Conservation (phyloP, 2,113 vertebrate species). For the Amphilophus citrinellus region DNA sequence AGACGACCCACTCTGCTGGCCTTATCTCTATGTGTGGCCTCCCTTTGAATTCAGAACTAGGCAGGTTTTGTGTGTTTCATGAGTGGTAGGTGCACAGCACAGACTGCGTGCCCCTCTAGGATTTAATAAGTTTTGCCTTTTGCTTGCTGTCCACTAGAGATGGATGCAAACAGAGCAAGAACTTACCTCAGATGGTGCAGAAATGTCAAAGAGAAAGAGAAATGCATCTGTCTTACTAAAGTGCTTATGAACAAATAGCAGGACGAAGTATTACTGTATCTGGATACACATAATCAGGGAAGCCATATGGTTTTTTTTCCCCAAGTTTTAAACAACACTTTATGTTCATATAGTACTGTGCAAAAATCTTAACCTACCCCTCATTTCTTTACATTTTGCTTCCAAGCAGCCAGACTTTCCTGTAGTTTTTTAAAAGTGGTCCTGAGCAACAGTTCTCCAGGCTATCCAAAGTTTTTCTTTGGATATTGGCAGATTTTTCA, state of each 20-base stretch:
- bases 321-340: not conserved
- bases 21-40: slow-evolving; percentile 5
- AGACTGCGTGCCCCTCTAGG: slow-evolving; percentile 1
- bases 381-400: not conserved
- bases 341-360: not conserved
- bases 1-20: slow-evolving; percentile 19
- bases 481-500: not conserved
- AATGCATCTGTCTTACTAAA: not conserved
- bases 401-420: not conserved
- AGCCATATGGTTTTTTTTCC: too few species aligned
- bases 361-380: not conserved
- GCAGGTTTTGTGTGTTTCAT: not conserved
- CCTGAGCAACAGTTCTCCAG: not conserved
- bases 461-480: not conserved
- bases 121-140: slow-evolving; percentile 6
- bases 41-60: not conserved
- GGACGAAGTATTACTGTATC: too few species aligned
- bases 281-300: too few species aligned
- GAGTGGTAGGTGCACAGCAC: not conserved
- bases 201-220: not conserved
- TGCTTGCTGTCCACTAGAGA: not conserved
- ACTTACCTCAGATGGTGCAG: slow-evolving; percentile 11
- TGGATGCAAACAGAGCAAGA: not conserved
- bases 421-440: not conserved
- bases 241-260: not conserved